A percentile compares a stretch with the other conserved stretches of the same genome.
Evolutionary conservation across 1,140 invertebrate species (phyloP).

Genomic region (Phocides pigmalion): DNA sequence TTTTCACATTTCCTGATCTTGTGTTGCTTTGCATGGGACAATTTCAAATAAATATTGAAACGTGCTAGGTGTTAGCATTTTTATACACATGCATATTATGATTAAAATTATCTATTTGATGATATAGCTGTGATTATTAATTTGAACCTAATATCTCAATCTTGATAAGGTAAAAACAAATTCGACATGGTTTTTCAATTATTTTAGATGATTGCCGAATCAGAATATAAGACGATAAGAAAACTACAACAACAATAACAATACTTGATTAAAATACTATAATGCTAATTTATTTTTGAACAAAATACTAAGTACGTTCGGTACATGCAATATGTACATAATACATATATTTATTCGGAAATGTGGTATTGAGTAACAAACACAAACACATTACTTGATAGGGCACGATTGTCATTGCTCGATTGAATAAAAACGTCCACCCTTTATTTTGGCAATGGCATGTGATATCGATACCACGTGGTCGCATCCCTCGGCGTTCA

Average conservation of each 20-base stretch:
- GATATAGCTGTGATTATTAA: too few relatives aligned
- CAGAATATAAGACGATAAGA: not conserved
- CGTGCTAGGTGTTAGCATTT: too few relatives aligned
- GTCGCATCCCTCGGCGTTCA: slow-evolving; percentile 73
- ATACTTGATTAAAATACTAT: too few relatives aligned
- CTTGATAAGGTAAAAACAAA: not conserved
- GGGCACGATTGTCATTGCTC: not conserved
- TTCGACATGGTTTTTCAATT: not conserved
- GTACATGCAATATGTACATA: not conserved
- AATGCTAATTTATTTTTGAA: too few relatives aligned
- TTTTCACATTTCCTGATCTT: not conserved
- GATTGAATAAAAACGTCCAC: slow-evolving; percentile 27
- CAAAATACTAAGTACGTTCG: too few relatives aligned
- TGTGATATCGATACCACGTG: slow-evolving; percentile 63
- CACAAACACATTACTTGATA: not conserved
- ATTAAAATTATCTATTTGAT: too few relatives aligned
- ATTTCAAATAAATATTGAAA: too few relatives aligned
- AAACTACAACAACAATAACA: too few relatives aligned
- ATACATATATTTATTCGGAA: not conserved
- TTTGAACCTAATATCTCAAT: too few relatives aligned
- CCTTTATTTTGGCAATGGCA: slow-evolving; percentile 34
- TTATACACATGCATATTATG: too few relatives aligned
- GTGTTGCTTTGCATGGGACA: not conserved
- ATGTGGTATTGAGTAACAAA: not conserved
- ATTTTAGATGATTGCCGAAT: not conserved